Evolutionary conservation across 2,888 invertebrate genomes (phyloP).

Genomic region (Drosophila atripex): DNA sequence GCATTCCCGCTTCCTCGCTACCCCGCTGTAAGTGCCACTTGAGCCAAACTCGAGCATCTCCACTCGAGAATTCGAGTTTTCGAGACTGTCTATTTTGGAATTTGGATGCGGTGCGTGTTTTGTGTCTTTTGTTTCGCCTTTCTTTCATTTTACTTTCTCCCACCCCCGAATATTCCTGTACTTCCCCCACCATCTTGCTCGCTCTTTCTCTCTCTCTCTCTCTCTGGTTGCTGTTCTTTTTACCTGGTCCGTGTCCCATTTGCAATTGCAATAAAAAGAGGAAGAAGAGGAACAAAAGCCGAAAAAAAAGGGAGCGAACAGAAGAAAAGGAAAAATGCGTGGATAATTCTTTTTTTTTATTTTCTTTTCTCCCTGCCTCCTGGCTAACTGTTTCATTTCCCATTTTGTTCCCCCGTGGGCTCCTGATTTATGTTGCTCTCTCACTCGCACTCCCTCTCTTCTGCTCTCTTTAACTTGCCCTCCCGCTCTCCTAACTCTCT

Average conservation of each 20-base stretch:
- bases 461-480: not conserved
- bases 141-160: conserved; percentile 10
- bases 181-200: not conserved
- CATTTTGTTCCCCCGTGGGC: not conserved
- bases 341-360: conserved; percentile 54
- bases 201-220: conserved; percentile 7
- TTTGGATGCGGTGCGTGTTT: conserved; percentile 12
- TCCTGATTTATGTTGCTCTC: conserved; percentile 14
- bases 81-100: conserved; percentile 28
- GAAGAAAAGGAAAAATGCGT: conserved; percentile 21
- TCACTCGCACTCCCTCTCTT: not conserved
- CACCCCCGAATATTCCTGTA: not conserved
- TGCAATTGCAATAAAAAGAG: conserved; percentile 34
- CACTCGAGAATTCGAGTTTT: conserved; percentile 33
- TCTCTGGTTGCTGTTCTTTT: not conserved
- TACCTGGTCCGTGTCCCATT: conserved; percentile 19
- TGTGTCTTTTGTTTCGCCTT: conserved; percentile 16
- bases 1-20: conserved; percentile 9
- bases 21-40: conserved; percentile 30
- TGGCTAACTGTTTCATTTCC: conserved; percentile 10
- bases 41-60: conserved; percentile 12
- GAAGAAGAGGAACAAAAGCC: not conserved
- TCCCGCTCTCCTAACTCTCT: not conserved
- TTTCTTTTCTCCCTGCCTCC: conserved; percentile 20
- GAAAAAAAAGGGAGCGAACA: conserved; percentile 15